phyloP scores from a whole-genome alignment of 2,113 vertebrate genomes.

The Potamarius usumacintae region DNA sequence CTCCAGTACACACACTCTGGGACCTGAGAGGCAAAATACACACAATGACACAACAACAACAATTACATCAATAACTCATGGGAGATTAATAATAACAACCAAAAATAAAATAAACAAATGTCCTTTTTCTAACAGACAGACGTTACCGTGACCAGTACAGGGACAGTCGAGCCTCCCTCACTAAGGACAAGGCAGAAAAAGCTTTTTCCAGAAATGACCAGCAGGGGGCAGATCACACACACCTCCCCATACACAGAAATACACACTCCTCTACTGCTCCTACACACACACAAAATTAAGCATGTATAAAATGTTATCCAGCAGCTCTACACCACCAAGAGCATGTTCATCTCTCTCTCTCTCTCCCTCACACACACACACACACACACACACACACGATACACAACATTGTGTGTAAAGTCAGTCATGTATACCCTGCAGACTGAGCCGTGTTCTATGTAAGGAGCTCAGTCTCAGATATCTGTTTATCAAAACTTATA shows the following conservation, averaged over 20 bases:
- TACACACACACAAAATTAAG: constrained; percentile 1
- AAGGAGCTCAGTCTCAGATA: neutral
- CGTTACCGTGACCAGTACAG: constrained; percentile 79
- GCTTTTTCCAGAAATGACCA: constrained; percentile 68
- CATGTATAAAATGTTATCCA: no score
- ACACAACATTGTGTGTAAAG: neutral
- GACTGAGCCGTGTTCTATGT: neutral
- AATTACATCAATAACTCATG: neutral
- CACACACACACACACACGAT: constrained; percentile 13
- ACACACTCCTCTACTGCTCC: constrained; percentile 23
- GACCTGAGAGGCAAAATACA: constrained; percentile 62
- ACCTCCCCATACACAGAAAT: constrained; percentile 68
- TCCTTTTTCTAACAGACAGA: neutral
- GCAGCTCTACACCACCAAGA: no score
- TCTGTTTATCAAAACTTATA: neutral
- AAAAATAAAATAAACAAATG: neutral
- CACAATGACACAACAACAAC: neutral
- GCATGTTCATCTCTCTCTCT: constrained; percentile 45
- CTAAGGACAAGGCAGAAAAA: constrained; percentile 81
- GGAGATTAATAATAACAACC: neutral
- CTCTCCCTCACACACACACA: constrained; percentile 56
- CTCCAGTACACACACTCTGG: constrained; percentile 72
- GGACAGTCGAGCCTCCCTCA: constrained; percentile 55
- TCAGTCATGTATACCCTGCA: neutral
- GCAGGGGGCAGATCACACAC: constrained; percentile 69